Conservation (phyloP, 2,888 invertebrate genomes). For the Argyresthia goedartella region DNA sequence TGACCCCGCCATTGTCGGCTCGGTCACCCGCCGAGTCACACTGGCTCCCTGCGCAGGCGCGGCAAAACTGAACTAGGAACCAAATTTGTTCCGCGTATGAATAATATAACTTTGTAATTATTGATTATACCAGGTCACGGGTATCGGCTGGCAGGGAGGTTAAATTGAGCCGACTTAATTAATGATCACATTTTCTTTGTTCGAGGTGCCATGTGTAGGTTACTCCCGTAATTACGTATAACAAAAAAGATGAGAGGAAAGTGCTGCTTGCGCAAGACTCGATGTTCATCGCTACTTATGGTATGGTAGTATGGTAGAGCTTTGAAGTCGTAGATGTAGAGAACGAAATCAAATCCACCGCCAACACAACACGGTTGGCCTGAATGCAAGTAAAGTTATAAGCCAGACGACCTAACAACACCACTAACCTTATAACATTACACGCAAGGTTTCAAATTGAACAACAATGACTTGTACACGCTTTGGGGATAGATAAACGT, state of each 20-base stretch:
- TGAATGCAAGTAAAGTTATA: too few relatives aligned
- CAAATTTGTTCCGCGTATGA: constrained; percentile 57
- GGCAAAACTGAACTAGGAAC: constrained; percentile 27
- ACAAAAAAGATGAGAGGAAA: neutral
- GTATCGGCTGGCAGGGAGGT: constrained; percentile 37
- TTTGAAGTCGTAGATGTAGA: too few relatives aligned
- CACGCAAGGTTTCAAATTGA: too few relatives aligned
- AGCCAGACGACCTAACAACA: too few relatives aligned
- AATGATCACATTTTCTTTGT: constrained; percentile 36
- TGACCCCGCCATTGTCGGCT: constrained; percentile 53
- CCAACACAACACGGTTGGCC: too few relatives aligned
- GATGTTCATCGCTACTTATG: too few relatives aligned
- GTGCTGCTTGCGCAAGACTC: too few relatives aligned
- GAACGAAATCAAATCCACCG: too few relatives aligned
- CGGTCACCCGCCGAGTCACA: constrained; percentile 41
- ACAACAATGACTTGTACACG: too few relatives aligned
- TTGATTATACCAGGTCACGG: constrained; percentile 63
- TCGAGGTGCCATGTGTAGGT: constrained; percentile 6
- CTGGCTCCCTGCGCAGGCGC: neutral
- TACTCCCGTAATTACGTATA: neutral
- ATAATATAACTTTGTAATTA: constrained; percentile 58
- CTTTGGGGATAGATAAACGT: constrained; percentile 39
- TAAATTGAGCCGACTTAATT: constrained; percentile 46
- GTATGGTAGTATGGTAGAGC: too few relatives aligned
- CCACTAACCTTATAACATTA: too few relatives aligned